phyloP scores from a whole-genome alignment of 2,797 vertebrate species.

The Gallinago nigripennis region DNA sequence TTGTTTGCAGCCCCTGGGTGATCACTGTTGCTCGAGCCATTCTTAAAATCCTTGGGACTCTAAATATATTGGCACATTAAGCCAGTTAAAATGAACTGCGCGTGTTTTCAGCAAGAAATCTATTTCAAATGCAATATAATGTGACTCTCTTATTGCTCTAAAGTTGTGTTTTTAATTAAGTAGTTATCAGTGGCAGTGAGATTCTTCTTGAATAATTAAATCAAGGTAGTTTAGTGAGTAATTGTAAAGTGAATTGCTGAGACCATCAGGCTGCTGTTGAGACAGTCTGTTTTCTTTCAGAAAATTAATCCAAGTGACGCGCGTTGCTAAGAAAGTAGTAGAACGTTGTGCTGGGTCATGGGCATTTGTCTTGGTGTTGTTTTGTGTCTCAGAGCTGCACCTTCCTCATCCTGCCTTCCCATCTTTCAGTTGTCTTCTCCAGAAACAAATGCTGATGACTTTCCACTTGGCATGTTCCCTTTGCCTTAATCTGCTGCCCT shows the following conservation, averaged over 20 bases:
- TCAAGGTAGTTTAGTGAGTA: constrained; percentile 68
- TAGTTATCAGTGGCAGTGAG: constrained; percentile 43
- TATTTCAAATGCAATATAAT: constrained; percentile 30
- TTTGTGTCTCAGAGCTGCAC: neutral
- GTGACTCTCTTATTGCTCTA: constrained; percentile 48
- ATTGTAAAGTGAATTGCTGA: constrained; percentile 60
- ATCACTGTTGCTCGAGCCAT: neutral
- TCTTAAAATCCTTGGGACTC: constrained; percentile 28
- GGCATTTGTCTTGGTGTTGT: neutral
- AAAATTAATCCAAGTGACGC: constrained; percentile 33
- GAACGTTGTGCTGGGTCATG: neutral
- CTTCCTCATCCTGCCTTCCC: neutral
- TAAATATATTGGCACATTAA: constrained; percentile 26
- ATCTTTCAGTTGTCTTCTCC: neutral
- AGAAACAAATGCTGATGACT: neutral
- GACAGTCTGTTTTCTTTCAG: constrained; percentile 41
- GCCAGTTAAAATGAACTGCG: constrained; percentile 29
- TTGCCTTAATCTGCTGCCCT: neutral
- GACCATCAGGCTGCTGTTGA: constrained; percentile 33
- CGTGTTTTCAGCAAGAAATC: constrained; percentile 42
- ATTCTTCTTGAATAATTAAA: constrained; percentile 69
- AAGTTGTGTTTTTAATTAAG: constrained; percentile 71
- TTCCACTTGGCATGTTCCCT: neutral
- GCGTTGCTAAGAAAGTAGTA: constrained; percentile 5
- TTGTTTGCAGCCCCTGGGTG: neutral